These are phyloP conservation scores for Lasioglossum malachurum DNA, from an alignment of 2,888 invertebrate species.

Conservation along the genomic window DNA sequence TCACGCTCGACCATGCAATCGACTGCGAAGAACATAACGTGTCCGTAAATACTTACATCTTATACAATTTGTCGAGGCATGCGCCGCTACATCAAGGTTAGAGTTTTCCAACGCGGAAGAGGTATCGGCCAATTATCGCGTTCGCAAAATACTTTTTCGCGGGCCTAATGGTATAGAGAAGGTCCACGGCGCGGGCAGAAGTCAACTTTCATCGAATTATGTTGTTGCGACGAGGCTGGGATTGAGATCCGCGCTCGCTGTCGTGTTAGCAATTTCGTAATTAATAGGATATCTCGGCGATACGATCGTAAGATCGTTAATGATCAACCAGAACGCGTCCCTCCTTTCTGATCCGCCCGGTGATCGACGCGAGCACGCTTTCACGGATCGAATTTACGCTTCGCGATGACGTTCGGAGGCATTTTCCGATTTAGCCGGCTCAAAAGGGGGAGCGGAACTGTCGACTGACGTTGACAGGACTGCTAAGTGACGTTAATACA, in stretches of 20 bases:
- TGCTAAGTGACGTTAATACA: slow-evolving; percentile 40
- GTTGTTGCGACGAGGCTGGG: slow-evolving; percentile 55
- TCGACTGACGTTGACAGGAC: background rate
- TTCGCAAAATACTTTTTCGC: background rate
- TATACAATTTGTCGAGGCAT: background rate
- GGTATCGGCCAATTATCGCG: slow-evolving; percentile 11
- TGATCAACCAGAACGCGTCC: slow-evolving; percentile 33
- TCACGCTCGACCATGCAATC: background rate
- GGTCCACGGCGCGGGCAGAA: slow-evolving; percentile 54
- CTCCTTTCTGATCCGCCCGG: slow-evolving; percentile 27
- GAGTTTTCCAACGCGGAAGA: background rate
- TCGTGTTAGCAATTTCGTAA: slow-evolving; percentile 59
- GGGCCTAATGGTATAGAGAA: background rate
- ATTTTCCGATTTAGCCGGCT: slow-evolving; percentile 2
- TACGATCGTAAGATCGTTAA: slow-evolving; percentile 51
- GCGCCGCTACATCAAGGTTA: background rate
- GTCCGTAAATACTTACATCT: background rate
- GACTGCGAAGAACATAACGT: background rate
- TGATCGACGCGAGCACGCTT: slow-evolving; percentile 47
- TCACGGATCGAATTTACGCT: slow-evolving; percentile 41
- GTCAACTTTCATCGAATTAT: slow-evolving; percentile 72
- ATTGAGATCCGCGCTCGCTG: slow-evolving; percentile 9
- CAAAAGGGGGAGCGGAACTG: background rate
- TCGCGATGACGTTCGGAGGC: slow-evolving; percentile 10
- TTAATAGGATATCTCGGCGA: slow-evolving; percentile 52